Conservation (phyloP, 2,797 vertebrate species). For the Pangasius sanitwongsei region DNA sequence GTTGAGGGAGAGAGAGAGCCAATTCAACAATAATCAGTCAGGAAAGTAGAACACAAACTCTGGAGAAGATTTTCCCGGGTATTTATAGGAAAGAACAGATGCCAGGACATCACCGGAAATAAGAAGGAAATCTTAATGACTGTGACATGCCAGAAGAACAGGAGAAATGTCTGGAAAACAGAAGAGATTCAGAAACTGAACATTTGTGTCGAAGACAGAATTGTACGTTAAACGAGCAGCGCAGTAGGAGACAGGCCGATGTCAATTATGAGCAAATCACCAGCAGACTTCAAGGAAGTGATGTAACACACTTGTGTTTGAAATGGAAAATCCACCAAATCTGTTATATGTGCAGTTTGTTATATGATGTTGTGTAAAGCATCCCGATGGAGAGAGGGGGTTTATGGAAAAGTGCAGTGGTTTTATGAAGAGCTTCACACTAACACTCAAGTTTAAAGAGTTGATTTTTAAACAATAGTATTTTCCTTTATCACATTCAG, state of each 20-base stretch:
- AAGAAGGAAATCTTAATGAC: constrained; percentile 12
- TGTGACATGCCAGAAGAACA: not conserved
- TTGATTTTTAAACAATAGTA: not conserved
- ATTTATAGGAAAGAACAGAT: constrained; percentile 16
- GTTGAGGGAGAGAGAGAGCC: too few species aligned
- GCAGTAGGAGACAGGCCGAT: not conserved
- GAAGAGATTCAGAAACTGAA: constrained; percentile 2
- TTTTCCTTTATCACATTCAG: not conserved
- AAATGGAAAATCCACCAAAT: not conserved
- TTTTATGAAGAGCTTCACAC: not conserved
- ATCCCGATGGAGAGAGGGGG: not conserved
- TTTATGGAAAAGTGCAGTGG: not conserved
- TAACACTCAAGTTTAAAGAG: not conserved
- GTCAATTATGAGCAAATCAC: not conserved
- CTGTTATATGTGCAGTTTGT: not conserved
- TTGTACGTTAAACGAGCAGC: not conserved
- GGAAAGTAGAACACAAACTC: not conserved
- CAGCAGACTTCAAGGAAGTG: not conserved
- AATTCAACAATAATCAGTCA: not conserved
- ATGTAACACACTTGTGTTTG: not conserved
- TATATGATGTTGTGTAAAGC: not conserved
- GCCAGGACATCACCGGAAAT: not conserved
- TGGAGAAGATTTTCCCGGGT: not conserved
- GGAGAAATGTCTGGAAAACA: not conserved
- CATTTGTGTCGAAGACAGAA: constrained; percentile 15